Percentiles rank a stretch among this genome's conserved stretches.
Evolutionary conservation across 1,140 invertebrate species (phyloP).

Genomic region (Saccostrea cuccullata): DNA sequence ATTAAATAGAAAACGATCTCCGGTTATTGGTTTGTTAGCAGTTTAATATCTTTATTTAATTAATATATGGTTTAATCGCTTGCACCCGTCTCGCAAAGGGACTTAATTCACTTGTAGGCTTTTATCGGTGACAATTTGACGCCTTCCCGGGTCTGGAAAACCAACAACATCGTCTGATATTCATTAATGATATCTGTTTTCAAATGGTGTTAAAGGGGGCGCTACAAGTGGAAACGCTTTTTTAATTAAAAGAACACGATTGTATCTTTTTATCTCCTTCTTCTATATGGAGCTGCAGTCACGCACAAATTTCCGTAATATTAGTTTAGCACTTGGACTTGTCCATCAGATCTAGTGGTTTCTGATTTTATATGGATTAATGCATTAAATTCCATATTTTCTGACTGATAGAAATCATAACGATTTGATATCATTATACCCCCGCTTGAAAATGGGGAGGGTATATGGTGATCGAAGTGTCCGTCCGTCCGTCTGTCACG

Average conservation of each 20-base stretch:
- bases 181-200: slow-evolving; percentile 12
- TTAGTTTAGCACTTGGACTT: not conserved
- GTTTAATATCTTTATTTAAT: slow-evolving; percentile 38
- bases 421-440: too few relatives aligned
- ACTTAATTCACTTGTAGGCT: not conserved
- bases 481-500: too few relatives aligned
- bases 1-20: slow-evolving; percentile 25
- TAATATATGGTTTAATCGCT: slow-evolving; percentile 31
- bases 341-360: not conserved
- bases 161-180: not conserved
- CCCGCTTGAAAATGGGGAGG: too few relatives aligned
- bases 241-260: slow-evolving; percentile 1
- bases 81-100: slow-evolving; percentile 27
- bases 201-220: not conserved
- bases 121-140: not conserved
- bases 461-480: too few relatives aligned
- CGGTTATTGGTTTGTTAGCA: slow-evolving; percentile 30
- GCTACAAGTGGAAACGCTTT: not conserved
- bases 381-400: too few relatives aligned
- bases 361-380: not conserved
- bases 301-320: not conserved
- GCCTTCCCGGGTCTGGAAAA: not conserved
- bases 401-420: too few relatives aligned
- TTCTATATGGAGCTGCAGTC: not conserved
- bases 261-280: not conserved